Percentiles rank a stretch among this genome's conserved stretches.
These are phyloP conservation scores for Oreochromis grahami DNA, from an alignment of 2,797 vertebrate genomes.

Conservation along the genomic window DNA sequence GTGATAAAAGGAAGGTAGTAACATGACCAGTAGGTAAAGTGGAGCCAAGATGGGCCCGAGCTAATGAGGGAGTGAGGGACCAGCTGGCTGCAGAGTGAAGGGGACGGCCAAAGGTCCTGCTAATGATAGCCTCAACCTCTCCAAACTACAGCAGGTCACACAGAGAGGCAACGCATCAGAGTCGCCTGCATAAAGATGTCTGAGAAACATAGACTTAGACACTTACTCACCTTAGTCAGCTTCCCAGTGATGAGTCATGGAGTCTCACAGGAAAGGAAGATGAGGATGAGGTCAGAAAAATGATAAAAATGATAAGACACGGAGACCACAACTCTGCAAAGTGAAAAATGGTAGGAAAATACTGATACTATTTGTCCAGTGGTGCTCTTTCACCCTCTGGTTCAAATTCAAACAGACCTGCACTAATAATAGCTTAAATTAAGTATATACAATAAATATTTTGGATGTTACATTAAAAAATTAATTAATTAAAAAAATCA, in stretches of 20 bases:
- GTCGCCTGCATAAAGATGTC: not conserved
- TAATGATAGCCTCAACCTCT: constrained; percentile 48
- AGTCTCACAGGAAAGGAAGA: constrained; percentile 16
- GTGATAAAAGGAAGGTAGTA: constrained; percentile 37
- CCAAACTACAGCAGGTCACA: constrained; percentile 27
- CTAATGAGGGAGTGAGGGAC: constrained; percentile 45
- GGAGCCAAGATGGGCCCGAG: constrained; percentile 23
- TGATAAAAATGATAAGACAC: not conserved
- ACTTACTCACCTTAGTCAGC: not conserved
- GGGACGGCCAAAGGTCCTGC: constrained; percentile 35
- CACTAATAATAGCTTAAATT: not conserved
- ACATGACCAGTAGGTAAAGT: constrained; percentile 32
- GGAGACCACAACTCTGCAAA: not conserved
- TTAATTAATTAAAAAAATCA: not conserved
- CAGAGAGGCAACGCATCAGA: not conserved
- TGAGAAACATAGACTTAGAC: not conserved
- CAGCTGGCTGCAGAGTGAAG: constrained; percentile 46
- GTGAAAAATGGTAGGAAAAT: not conserved
- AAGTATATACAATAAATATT: rapidly evolving
- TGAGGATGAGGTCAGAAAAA: not conserved
- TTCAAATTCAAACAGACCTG: not conserved
- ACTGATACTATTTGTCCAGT: not conserved
- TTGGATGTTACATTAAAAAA: not conserved
- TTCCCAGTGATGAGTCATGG: constrained; percentile 17
- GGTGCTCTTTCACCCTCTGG: not conserved